Conservation (phyloP, 2,888 invertebrate species). For the Lampropteryx suffumata region DNA sequence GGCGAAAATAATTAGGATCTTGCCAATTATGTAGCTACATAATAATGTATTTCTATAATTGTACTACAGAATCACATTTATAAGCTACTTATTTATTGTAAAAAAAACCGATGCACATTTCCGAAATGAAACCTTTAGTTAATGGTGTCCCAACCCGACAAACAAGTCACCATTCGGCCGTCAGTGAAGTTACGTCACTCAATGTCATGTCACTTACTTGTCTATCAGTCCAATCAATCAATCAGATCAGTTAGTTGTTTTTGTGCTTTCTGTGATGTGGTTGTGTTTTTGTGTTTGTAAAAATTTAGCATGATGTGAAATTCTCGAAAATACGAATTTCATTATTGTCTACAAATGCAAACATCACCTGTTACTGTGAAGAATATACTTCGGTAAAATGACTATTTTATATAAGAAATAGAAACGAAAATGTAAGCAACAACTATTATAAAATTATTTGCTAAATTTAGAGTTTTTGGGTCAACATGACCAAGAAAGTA, state of each 20-base stretch:
- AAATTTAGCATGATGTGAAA: slow-evolving; percentile 55
- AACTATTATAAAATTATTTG: not conserved
- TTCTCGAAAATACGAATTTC: slow-evolving; percentile 49
- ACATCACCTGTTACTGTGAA: slow-evolving; percentile 8
- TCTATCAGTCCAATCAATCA: too few species aligned
- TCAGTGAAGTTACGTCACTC: too few species aligned
- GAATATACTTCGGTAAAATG: slow-evolving; percentile 24
- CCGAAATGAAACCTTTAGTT: not conserved
- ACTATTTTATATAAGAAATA: slow-evolving; percentile 3
- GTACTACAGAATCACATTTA: too few species aligned
- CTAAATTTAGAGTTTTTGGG: not conserved
- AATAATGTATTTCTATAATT: too few species aligned
- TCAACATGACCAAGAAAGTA: slow-evolving; percentile 7
- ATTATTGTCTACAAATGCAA: not conserved
- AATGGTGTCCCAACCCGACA: too few species aligned
- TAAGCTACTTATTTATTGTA: too few species aligned
- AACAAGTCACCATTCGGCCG: too few species aligned
- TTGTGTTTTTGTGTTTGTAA: slow-evolving; percentile 60
- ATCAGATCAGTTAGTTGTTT: slow-evolving; percentile 44
- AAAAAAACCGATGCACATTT: not conserved
- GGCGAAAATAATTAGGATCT: too few species aligned
- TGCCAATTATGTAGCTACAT: too few species aligned
- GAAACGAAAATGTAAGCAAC: slow-evolving; percentile 8
- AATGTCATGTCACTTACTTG: too few species aligned
- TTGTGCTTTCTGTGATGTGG: slow-evolving; percentile 44